Conservation (phyloP, 2,113 vertebrate species). For the Oreamnos americanus region DNA sequence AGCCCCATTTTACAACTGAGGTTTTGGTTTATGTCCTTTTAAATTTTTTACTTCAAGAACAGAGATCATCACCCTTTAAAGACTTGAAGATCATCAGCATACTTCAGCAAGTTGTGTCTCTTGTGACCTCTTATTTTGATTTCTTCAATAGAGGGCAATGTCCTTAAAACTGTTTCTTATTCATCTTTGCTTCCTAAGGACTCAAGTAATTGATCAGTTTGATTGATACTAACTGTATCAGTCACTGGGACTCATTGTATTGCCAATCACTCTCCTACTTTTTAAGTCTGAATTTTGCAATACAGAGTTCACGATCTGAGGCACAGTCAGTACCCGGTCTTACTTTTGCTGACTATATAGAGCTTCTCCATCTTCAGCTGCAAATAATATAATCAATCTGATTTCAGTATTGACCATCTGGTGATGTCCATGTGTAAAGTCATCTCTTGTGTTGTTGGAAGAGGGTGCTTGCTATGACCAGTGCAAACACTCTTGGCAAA, state of each 20-base stretch:
- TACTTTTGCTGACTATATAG: background rate
- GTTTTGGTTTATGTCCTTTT: background rate
- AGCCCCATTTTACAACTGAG: background rate
- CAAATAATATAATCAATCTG: background rate
- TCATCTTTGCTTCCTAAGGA: slow-evolving; percentile 3
- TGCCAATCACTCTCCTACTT: background rate
- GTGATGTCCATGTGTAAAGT: background rate
- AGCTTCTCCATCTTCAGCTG: background rate
- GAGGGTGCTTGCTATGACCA: background rate
- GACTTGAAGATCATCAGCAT: background rate
- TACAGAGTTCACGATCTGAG: background rate
- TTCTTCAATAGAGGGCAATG: background rate
- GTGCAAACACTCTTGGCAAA: background rate
- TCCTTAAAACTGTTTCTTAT: background rate
- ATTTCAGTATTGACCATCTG: background rate
- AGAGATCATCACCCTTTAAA: slow-evolving; percentile 36
- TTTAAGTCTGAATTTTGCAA: background rate
- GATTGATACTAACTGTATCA: background rate
- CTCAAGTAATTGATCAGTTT: background rate
- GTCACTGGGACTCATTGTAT: background rate
- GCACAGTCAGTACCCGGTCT: background rate
- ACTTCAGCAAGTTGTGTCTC: background rate
- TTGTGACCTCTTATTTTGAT: slow-evolving; percentile 40
- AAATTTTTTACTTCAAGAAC: background rate
- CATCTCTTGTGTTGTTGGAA: background rate